phyloP scores from a whole-genome alignment of 92 coral and sea anemone genomes.

The Plumapathes pennacea region DNA sequence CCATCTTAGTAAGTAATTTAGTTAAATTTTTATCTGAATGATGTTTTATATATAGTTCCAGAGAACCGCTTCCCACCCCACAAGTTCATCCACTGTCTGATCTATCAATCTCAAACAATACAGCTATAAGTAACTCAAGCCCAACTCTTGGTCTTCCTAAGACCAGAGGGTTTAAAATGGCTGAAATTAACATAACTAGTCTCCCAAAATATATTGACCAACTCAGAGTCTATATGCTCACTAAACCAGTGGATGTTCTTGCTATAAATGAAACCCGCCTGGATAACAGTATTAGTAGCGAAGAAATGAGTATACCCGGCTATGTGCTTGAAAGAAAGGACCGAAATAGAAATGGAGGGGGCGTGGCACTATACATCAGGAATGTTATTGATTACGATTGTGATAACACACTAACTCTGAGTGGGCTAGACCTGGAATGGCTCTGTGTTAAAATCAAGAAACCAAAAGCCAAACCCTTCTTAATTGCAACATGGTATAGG shows the following conservation, averaged over 20 bases:
- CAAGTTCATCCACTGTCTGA: background rate
- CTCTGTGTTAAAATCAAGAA: slow-evolving; percentile 1
- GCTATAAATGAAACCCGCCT: slow-evolving; percentile 21
- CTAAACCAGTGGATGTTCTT: slow-evolving; percentile 15
- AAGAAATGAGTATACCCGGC: slow-evolving; percentile 10
- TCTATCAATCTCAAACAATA: too few relatives aligned
- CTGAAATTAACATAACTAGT: slow-evolving; percentile 26
- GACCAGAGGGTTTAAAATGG: slow-evolving; percentile 18
- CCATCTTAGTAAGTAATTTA: slow-evolving; percentile 4
- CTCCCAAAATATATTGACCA: slow-evolving; percentile 30
- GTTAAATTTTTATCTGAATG: slow-evolving; percentile 1
- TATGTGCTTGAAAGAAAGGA: slow-evolving; percentile 8
- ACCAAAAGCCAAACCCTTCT: background rate
- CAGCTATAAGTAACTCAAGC: background rate
- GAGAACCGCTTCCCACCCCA: slow-evolving; percentile 2
- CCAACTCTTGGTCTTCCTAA: slow-evolving; percentile 6
- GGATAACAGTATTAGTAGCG: background rate
- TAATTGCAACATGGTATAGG: slow-evolving; percentile 9
- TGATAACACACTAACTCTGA: slow-evolving; percentile 1
- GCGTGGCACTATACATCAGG: background rate
- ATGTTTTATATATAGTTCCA: background rate
- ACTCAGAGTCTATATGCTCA: background rate
- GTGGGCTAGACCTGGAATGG: background rate
- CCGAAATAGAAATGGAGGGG: slow-evolving; percentile 14
- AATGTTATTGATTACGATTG: background rate